A percentile compares a stretch with the other conserved stretches of the same genome.
Evolutionary conservation across 2,113 vertebrate species (phyloP).

Genomic region (Condylura cristata): DNA sequence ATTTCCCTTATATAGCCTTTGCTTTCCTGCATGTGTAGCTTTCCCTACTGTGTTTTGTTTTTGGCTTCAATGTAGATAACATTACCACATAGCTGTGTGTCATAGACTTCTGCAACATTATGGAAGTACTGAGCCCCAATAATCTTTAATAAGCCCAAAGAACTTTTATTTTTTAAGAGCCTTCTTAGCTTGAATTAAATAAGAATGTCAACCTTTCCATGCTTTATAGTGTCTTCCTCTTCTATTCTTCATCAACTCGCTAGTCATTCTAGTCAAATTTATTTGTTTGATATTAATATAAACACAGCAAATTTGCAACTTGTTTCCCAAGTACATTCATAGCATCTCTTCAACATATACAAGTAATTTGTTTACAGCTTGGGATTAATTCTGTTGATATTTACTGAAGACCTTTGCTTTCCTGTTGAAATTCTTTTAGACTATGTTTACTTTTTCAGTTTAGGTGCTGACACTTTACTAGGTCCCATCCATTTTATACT

Average conservation of each 20-base stretch:
- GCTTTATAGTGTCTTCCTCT: neutral
- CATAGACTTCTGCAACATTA: neutral
- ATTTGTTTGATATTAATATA: conserved; percentile 18
- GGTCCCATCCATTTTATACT: conserved; percentile 9
- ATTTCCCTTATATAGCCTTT: neutral
- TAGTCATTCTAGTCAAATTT: neutral
- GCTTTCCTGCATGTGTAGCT: neutral
- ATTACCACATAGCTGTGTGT: neutral
- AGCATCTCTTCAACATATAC: neutral
- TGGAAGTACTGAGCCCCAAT: neutral
- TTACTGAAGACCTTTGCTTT: neutral
- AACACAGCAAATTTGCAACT: neutral
- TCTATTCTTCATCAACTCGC: neutral
- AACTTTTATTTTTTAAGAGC: conserved; percentile 14
- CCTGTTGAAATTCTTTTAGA: neutral
- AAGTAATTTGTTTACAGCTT: neutral
- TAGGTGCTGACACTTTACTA: neutral
- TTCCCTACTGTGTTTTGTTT: neutral
- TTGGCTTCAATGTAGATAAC: neutral
- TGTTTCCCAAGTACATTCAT: neutral
- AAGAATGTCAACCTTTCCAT: neutral
- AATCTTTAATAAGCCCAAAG: neutral
- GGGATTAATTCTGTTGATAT: conserved; percentile 2
- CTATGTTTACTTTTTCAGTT: neutral
- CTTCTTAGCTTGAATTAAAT: conserved; percentile 42